A percentile compares a stretch with the other conserved stretches of the same genome.
phyloP scores from a whole-genome alignment of 2,888 invertebrate species.

The Zygogramma bicolorata region DNA sequence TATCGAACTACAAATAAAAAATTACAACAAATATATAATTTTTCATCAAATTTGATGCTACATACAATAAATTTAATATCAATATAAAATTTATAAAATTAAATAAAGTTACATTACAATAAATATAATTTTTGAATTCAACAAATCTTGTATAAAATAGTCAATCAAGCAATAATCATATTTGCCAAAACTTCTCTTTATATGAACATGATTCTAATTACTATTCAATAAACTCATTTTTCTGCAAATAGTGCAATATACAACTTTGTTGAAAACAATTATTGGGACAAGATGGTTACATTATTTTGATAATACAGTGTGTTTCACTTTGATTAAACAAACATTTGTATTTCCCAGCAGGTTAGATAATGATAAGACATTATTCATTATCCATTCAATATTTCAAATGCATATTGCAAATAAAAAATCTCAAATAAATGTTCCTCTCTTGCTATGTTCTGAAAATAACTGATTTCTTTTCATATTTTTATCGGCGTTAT shows the following conservation, averaged over 20 bases:
- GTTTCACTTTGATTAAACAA: background rate
- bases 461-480: too few relatives aligned
- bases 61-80: slow-evolving; percentile 47
- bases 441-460: too few relatives aligned
- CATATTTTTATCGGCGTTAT: too few relatives aligned
- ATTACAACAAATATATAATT: slow-evolving; percentile 45
- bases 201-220: background rate
- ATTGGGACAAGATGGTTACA: background rate
- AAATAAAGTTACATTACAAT: slow-evolving; percentile 51
- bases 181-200: background rate
- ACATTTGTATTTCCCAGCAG: background rate
- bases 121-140: slow-evolving; percentile 46
- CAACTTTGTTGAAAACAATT: background rate
- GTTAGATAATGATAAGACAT: too few relatives aligned
- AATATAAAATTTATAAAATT: slow-evolving; percentile 53
- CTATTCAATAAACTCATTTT: background rate
- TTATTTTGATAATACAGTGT: background rate
- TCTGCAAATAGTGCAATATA: background rate
- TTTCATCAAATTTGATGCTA: slow-evolving; percentile 38
- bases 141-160: slow-evolving; percentile 20
- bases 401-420: too few relatives aligned
- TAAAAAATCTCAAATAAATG: too few relatives aligned
- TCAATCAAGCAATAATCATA: background rate
- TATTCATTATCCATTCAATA: too few relatives aligned
- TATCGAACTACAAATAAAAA: slow-evolving; percentile 42